A percentile compares a stretch with the other conserved stretches of the same genome.
Conservation (phyloP, 2,888 invertebrate species). For the Loripinus fragilis region DNA sequence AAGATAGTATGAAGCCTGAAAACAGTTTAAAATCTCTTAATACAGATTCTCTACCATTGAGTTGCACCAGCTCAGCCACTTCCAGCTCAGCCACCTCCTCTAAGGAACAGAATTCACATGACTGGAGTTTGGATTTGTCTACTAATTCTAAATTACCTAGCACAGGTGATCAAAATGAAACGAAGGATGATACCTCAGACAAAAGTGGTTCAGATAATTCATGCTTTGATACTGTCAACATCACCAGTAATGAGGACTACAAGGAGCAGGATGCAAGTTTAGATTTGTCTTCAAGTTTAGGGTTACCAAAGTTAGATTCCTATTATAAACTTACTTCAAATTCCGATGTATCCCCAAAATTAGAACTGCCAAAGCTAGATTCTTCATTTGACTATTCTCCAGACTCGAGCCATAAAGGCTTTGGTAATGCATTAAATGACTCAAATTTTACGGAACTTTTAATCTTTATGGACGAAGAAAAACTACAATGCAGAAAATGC, state of each 20-base stretch:
- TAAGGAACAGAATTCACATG: no score
- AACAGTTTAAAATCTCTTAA: not conserved
- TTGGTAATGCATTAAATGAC: not conserved
- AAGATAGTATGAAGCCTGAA: not conserved
- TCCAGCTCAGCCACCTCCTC: not conserved
- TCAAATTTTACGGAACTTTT: not conserved
- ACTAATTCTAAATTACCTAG: no score
- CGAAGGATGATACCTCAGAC: no score
- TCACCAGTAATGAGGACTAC: no score
- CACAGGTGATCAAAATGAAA: no score
- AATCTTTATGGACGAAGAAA: slow-evolving; percentile 1
- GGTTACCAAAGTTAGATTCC: no score
- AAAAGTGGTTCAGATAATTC: no score
- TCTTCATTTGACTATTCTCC: not conserved
- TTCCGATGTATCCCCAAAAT: not conserved
- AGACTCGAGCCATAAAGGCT: not conserved
- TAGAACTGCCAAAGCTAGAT: not conserved
- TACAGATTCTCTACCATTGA: not conserved
- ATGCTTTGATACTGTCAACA: no score
- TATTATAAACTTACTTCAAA: no score
- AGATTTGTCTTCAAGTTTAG: no score
- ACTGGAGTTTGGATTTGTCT: no score
- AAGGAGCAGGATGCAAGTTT: no score
- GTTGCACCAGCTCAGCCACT: not conserved
- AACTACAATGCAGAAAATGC: slow-evolving; percentile 7